Base-by-base conservation (phyloP, 2,797 vertebrate genomes). In the Microcaecilia unicolor region DNA sequence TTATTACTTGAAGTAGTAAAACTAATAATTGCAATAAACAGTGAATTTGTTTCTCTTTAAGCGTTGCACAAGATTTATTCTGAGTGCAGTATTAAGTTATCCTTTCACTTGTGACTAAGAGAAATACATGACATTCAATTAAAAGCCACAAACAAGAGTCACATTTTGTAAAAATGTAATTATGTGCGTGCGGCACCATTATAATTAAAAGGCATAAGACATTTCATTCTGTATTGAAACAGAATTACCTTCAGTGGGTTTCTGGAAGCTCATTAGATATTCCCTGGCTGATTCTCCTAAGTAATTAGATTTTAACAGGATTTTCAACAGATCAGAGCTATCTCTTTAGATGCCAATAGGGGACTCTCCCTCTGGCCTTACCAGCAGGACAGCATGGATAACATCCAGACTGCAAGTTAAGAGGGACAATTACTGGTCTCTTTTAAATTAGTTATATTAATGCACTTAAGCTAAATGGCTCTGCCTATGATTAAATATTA, bases 241-340 rank as follows among this genome's bases (percentile, higher is more conserved):
- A 60, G 64, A 78, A 74, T 72, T 77, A 76, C 76, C 80, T 74
- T 70, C 60, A 71, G 41, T 64, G 67, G 68, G 61, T 65, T 81
- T 72, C 72, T 64, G 73, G 44, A 50, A 80, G 74, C 78, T 83
- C 78, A 81, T 86, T 81, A 85, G 70, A 65, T 78, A 84, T 82
- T 80, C 81, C 80, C 78, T 61, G 60, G 80, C 72, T 64, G 75
- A 71, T 82, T 83, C 82, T 78, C 72, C 73, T 81, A 80, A 82
- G 82, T 85, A 85, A 86, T 86, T 86, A 81, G 80, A 81, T 85
- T n/a, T 82, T 84, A 83, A 84, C 78, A 85, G 82, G 82, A 83
- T 83, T 86, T 85, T 76, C 76, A 78, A 78, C 80, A 81, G 78
- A 83, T 83, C 76, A 74, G 73, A 76, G 72, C 72, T 70, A 77